phyloP scores from a whole-genome alignment of 2,888 invertebrate genomes.

The Atethmia centrago region DNA sequence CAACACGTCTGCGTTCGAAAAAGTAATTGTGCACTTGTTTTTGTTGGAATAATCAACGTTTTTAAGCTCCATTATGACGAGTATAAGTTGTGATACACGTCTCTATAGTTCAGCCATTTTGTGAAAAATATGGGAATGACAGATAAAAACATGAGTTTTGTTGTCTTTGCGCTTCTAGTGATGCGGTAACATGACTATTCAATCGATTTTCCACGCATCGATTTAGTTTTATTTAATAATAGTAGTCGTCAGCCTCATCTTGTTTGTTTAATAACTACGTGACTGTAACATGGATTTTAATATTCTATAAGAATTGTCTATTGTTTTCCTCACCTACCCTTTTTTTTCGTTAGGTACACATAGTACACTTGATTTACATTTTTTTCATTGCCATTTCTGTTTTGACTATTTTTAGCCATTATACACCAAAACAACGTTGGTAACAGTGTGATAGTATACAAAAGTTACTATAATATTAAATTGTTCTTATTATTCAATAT shows the following conservation, averaged over 20 bases:
- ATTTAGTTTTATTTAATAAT: neutral
- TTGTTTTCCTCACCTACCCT: neutral
- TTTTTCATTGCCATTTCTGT: neutral
- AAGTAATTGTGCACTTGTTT: constrained; percentile 78
- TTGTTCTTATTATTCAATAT: too few species aligned
- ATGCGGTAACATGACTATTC: neutral
- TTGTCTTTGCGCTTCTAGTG: constrained; percentile 53
- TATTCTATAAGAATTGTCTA: neutral
- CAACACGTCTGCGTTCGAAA: constrained; percentile 73
- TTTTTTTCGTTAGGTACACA: neutral
- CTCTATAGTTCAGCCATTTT: constrained; percentile 90
- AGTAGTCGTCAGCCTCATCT: too few species aligned
- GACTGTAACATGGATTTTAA: neutral
- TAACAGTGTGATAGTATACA: neutral
- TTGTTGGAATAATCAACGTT: constrained; percentile 78
- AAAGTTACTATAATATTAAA: too few species aligned
- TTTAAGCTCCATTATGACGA: constrained; percentile 86
- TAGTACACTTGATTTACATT: neutral
- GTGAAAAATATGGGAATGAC: constrained; percentile 74
- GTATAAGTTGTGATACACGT: constrained; percentile 79
- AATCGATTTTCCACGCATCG: constrained; percentile 11
- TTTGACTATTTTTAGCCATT: neutral
- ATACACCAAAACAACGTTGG: neutral
- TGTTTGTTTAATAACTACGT: too few species aligned
- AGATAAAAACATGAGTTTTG: constrained; percentile 54